Conservation (phyloP, 1,140 invertebrate species). For the Drosophila nasuta region DNA sequence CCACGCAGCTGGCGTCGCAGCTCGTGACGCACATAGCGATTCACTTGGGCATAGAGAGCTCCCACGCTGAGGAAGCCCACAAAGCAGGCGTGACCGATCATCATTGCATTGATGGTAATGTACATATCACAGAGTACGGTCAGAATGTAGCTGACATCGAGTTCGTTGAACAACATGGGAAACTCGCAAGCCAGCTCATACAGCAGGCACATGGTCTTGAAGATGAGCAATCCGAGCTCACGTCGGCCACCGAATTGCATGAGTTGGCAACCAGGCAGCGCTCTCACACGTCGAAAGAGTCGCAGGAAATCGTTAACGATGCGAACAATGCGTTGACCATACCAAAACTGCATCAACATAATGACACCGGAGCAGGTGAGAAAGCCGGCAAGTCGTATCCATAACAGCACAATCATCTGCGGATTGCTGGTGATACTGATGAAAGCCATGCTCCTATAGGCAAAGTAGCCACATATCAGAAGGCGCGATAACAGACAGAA, state of each 20-base stretch:
- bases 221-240: conserved; percentile 50
- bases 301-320: conserved; percentile 59
- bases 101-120: conserved; percentile 20
- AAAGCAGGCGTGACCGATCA: conserved; percentile 64
- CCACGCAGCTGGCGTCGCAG: conserved; percentile 58
- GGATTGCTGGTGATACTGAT: conserved; percentile 11
- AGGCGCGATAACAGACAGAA: conserved; percentile 44
- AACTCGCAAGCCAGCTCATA: conserved; percentile 53
- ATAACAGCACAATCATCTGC: conserved; percentile 26
- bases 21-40: conserved; percentile 56
- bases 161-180: background rate
- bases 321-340: conserved; percentile 45
- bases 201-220: conserved; percentile 51
- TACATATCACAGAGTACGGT: conserved; percentile 23
- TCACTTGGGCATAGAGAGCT: conserved; percentile 59
- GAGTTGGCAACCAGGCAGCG: conserved; percentile 23
- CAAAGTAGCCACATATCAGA: background rate
- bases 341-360: conserved; percentile 50
- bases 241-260: conserved; percentile 55
- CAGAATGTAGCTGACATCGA: background rate
- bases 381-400: conserved; percentile 32
- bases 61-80: conserved; percentile 66
- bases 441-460: background rate
- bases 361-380: conserved; percentile 39
- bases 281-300: conserved; percentile 51